Evolutionary conservation across 2,797 vertebrate genomes (phyloP), one percentile per base, ranked within the genome.

Genomic region (Lacerta viridis): DNA sequence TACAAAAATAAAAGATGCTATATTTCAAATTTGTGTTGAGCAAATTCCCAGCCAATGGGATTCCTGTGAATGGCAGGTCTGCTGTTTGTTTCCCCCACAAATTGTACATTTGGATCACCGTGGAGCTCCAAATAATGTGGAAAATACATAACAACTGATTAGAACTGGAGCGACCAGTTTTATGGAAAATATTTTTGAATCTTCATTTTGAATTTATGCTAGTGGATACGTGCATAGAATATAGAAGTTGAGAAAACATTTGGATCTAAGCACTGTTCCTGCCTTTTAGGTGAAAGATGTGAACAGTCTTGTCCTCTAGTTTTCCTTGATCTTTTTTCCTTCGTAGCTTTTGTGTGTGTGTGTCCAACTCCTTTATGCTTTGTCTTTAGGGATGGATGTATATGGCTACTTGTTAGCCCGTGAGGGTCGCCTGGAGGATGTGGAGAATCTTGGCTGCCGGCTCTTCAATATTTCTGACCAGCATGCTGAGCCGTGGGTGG

Each of bases 391-490:
- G 66, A 99, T 99, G 99, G 99, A 99, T 87, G 98, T 99, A 1
- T 99, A 99, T 20, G 99, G 99, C 29, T 99, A 99, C 91, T 97
- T 99, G 76, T 95, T 99, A 97, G 99, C 99, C 0, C 98, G 99
- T 0, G 99, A 99, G 93, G 99, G 99, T 39, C 98, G 99, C 64
- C 95, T 99, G n/a, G 99, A 99, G 89, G 99, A 99, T 17, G 99
- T 99, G 15, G 99, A 99, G 93, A 98, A 98, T 92, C 97, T 99
- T 9, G 99, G 99, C 92, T 99, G 99, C 87, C 97, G 99, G n/a
- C 97, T 99, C 66, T 99, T 99, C 96, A 99, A 99, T 92, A 99
- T 99, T 89, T 99, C 99, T 23, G 99, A 99, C 93, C 99, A 99
- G 68, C 99, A 99, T 0, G 99, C 99, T 0, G 99, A 99, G 76